A percentile compares a stretch with the other conserved stretches of the same genome.
These are phyloP conservation scores for Cyrtorhinus lividipennis DNA, from an alignment of 1,140 invertebrate genomes.

Conservation along the genomic window DNA sequence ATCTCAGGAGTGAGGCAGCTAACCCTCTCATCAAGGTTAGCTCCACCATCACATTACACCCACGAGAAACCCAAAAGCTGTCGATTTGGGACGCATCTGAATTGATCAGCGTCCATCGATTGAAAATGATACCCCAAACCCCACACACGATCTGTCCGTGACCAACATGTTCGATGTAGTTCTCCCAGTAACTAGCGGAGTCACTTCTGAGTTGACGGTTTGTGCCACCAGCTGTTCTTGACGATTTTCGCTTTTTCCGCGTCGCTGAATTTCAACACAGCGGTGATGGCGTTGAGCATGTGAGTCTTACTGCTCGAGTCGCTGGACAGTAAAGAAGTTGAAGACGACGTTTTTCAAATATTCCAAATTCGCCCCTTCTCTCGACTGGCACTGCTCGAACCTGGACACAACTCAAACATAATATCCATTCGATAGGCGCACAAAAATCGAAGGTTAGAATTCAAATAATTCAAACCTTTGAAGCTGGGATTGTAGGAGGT, in stretches of 20 bases:
- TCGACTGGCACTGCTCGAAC: conserved; percentile 54
- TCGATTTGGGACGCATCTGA: too few relatives aligned
- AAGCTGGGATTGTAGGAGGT: conserved; percentile 39
- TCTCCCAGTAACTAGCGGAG: too few relatives aligned
- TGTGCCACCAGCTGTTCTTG: conserved; percentile 20
- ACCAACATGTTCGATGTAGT: too few relatives aligned
- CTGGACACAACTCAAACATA: conserved; percentile 31
- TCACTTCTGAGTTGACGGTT: background rate
- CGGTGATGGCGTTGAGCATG: conserved; percentile 78
- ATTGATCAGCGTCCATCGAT: too few relatives aligned
- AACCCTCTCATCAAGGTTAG: too few relatives aligned
- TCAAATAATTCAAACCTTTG: conserved; percentile 34
- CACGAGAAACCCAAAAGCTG: too few relatives aligned
- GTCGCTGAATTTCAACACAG: conserved; percentile 63
- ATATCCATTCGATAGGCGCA: background rate
- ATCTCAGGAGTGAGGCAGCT: too few relatives aligned
- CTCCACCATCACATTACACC: too few relatives aligned
- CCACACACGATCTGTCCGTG: too few relatives aligned
- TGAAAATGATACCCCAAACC: too few relatives aligned
- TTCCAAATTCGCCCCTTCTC: conserved; percentile 74
- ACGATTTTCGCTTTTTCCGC: conserved; percentile 45
- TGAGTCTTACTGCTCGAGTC: conserved; percentile 53
- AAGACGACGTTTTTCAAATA: conserved; percentile 83
- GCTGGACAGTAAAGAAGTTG: conserved; percentile 56
- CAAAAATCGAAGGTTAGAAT: too few relatives aligned